These are phyloP conservation scores for Andrena fulva DNA, from an alignment of 2,888 invertebrate species.

Conservation along the genomic window DNA sequence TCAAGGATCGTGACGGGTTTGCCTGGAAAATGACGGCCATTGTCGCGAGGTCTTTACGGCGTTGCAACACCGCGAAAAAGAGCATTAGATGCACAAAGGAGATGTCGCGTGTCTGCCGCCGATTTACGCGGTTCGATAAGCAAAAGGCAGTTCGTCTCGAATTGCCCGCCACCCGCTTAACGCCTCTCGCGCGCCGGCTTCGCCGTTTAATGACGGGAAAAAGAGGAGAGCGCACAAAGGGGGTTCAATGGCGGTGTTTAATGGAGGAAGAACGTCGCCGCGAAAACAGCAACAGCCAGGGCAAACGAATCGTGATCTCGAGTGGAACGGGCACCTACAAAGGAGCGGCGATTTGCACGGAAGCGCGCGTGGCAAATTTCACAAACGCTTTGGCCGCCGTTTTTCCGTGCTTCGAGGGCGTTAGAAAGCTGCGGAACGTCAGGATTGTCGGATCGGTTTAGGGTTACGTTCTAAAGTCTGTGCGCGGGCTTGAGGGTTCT, in stretches of 20 bases:
- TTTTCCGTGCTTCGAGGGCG: background rate
- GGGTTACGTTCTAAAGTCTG: background rate
- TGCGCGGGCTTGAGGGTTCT: too few relatives aligned
- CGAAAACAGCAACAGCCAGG: background rate
- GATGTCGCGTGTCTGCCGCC: constrained; percentile 26
- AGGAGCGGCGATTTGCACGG: constrained; percentile 4
- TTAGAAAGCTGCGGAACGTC: background rate
- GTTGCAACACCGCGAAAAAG: constrained; percentile 12
- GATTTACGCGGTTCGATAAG: constrained; percentile 43
- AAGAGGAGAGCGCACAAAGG: background rate
- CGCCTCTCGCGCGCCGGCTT: background rate
- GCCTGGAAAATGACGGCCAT: constrained; percentile 25
- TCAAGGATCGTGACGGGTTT: background rate
- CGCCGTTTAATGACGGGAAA: constrained; percentile 13
- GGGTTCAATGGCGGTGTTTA: background rate
- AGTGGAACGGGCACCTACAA: constrained; percentile 20
- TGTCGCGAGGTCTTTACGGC: background rate
- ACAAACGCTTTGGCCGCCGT: background rate
- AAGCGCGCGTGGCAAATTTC: constrained; percentile 23
- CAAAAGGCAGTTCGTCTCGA: constrained; percentile 27
- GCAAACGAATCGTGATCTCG: constrained; percentile 19
- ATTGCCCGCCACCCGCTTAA: constrained; percentile 5
- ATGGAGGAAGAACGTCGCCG: background rate
- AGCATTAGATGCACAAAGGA: constrained; percentile 20
- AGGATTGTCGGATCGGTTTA: background rate